phyloP scores from a whole-genome alignment of 2,888 invertebrate species.

The Chromoteleia sp. region DNA sequence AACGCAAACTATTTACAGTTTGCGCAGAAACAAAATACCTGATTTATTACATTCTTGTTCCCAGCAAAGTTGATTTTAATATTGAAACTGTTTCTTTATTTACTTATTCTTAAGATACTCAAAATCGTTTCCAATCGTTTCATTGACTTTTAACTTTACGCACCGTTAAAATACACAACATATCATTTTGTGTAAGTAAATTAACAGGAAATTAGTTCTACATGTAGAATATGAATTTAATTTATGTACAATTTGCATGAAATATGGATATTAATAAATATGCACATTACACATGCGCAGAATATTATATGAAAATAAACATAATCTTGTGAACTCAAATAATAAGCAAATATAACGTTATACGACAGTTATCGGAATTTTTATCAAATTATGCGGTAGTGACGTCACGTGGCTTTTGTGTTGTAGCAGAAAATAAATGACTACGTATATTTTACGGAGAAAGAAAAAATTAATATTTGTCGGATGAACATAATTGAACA shows the following conservation, averaged over 20 bases:
- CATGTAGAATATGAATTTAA: background rate
- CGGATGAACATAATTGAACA: constrained; percentile 25
- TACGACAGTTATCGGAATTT: constrained; percentile 2
- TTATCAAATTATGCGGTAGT: background rate
- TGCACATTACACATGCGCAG: constrained; percentile 3
- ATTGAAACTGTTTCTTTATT: background rate
- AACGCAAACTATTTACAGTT: no score
- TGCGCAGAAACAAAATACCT: no score
- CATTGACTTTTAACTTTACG: background rate
- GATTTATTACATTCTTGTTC: no score
- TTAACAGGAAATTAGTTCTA: background rate
- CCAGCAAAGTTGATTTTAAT: no score
- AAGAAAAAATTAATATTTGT: constrained; percentile 27
- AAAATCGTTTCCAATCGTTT: background rate
- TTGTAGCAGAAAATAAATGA: constrained; percentile 9
- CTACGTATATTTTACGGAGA: background rate
- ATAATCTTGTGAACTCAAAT: background rate
- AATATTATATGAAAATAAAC: constrained; percentile 16
- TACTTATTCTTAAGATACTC: background rate
- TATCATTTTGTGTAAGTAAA: background rate
- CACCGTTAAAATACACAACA: background rate
- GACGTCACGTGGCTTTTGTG: constrained; percentile 4
- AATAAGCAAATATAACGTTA: background rate
- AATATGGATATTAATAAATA: constrained; percentile 8
- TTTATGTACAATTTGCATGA: constrained; percentile 10